These are phyloP conservation scores for Hanleya hanleyi DNA, from an alignment of 2,888 invertebrate species.

Conservation along the genomic window DNA sequence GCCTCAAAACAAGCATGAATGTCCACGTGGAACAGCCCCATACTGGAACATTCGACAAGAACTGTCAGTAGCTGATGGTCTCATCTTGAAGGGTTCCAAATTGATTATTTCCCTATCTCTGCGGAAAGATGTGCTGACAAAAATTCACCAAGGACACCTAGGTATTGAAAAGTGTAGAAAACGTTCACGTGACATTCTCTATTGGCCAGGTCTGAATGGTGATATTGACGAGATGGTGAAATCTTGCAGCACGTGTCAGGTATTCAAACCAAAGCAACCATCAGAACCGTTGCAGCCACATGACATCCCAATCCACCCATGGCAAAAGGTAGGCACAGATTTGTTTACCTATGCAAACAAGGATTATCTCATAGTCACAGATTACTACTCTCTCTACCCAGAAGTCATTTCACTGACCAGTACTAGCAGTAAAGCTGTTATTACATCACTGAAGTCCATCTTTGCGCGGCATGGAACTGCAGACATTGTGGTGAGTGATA, in stretches of 20 bases:
- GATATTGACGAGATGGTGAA: neutral
- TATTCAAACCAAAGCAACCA: neutral
- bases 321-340: conserved; percentile 5
- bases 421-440: neutral
- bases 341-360: neutral
- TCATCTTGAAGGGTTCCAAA: neutral
- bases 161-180: neutral
- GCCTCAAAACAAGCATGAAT: conserved; percentile 12
- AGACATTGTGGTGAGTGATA: neutral
- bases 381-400: conserved; percentile 9
- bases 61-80: conserved; percentile 11
- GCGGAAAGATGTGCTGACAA: neutral
- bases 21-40: neutral
- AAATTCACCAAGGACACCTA: conserved; percentile 3
- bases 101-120: neutral
- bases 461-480: neutral
- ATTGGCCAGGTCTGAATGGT: neutral
- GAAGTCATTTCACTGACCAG: neutral
- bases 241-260: neutral
- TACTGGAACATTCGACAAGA: conserved; percentile 14
- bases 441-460: neutral
- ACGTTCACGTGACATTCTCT: neutral
- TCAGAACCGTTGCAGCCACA: no score
- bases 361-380: neutral
- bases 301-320: conserved; percentile 3